These are phyloP conservation scores for Dromas ardeola DNA, from an alignment of 2,113 vertebrate species.

Conservation along the genomic window DNA sequence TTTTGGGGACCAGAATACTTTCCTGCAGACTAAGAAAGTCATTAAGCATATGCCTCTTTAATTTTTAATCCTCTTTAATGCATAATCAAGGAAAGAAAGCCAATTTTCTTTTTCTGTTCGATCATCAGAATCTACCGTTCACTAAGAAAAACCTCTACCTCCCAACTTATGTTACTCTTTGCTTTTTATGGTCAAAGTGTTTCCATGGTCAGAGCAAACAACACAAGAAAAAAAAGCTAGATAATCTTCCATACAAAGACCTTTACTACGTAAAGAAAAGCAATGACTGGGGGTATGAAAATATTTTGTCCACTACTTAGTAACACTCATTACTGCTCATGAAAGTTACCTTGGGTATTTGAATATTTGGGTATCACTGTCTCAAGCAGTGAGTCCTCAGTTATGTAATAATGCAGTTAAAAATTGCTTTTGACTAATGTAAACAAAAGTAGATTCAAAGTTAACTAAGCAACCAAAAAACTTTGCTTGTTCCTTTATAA, in stretches of 20 bases:
- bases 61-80: constrained; percentile 30
- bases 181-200: not conserved
- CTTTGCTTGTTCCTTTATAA: not conserved
- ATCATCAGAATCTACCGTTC: not conserved
- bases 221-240: not conserved
- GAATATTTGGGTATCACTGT: not conserved
- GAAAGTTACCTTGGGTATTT: not conserved
- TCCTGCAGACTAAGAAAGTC: not conserved
- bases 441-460: not conserved
- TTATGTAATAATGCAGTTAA: not conserved
- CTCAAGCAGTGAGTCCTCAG: not conserved
- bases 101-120: not conserved
- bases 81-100: not conserved
- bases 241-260: not conserved
- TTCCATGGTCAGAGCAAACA: not conserved
- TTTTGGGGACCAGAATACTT: not conserved
- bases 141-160: not conserved
- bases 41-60: not conserved
- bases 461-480: not conserved
- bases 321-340: not conserved
- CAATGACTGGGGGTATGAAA: not conserved
- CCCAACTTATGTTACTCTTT: not conserved
- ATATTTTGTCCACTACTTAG: not conserved
- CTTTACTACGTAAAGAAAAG: not conserved
- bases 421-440: not conserved